Conservation (phyloP, 1,140 invertebrate species). For the Nomia melanderi region DNA sequence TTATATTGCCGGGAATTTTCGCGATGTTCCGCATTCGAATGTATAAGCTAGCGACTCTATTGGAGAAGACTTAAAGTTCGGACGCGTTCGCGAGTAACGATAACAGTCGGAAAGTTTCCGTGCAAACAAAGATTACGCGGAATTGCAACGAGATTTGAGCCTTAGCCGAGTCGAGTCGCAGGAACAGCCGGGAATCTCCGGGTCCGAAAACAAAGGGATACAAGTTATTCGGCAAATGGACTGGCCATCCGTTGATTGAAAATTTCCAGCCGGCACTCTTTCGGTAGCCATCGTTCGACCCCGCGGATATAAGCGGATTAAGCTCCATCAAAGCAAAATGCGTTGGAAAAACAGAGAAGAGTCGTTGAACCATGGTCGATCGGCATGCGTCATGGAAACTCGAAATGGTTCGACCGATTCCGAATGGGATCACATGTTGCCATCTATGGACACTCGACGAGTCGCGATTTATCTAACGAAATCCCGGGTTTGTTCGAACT, state of each 20-base stretch:
- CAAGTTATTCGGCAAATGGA: conserved; percentile 45
- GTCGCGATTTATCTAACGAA: no score
- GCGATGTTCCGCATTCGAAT: no score
- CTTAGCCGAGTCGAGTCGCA: not conserved
- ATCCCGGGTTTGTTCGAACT: no score
- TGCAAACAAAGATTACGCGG: not conserved
- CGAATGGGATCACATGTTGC: not conserved
- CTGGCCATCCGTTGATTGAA: conserved; percentile 32
- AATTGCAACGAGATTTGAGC: conserved; percentile 12
- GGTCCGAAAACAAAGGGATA: conserved; percentile 38
- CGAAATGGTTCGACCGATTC: not conserved
- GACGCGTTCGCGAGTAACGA: no score
- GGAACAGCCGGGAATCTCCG: not conserved
- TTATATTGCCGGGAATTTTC: no score
- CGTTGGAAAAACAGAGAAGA: conserved; percentile 20
- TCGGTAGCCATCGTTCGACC: not conserved
- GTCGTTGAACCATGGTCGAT: not conserved
- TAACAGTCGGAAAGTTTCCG: not conserved
- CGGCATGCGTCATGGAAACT: not conserved
- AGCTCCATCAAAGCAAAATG: conserved; percentile 41
- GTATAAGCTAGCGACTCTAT: no score
- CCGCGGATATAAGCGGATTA: conserved; percentile 46
- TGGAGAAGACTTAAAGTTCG: no score
- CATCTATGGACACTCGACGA: conserved; percentile 7
- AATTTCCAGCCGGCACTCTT: conserved; percentile 19